These are phyloP conservation scores for Aphaenogaster floridana DNA, from an alignment of 1,140 invertebrate genomes.

Conservation along the genomic window DNA sequence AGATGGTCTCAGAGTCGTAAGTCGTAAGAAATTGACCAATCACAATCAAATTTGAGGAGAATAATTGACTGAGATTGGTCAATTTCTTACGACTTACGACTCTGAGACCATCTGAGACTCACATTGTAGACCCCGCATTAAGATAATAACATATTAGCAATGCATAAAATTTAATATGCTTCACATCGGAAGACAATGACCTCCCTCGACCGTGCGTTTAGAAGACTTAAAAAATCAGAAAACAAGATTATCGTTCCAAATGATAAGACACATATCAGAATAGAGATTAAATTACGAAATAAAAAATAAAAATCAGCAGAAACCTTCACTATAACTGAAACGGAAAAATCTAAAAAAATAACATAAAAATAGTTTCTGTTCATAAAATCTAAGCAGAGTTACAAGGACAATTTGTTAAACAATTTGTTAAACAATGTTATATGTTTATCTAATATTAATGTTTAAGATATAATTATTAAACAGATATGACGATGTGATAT, in stretches of 20 bases:
- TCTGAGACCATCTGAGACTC: too few species aligned
- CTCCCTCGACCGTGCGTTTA: background rate
- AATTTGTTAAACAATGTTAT: background rate
- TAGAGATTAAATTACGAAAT: too few species aligned
- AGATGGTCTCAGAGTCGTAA: too few species aligned
- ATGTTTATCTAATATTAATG: constrained; percentile 7
- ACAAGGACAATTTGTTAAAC: background rate
- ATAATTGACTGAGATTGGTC: too few species aligned
- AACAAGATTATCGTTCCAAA: background rate
- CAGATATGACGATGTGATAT: background rate
- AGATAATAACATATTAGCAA: background rate
- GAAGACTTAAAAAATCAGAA: background rate
- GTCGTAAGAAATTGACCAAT: too few species aligned
- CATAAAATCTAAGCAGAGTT: background rate
- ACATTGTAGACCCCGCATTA: too few species aligned
- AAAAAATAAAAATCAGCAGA: too few species aligned
- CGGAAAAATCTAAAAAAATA: background rate
- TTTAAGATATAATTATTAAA: constrained; percentile 55
- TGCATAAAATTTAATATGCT: background rate
- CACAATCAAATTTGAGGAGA: too few species aligned
- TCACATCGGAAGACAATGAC: background rate
- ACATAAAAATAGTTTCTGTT: background rate
- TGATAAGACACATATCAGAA: too few species aligned
- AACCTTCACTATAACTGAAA: too few species aligned
- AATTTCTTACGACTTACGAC: too few species aligned